These are phyloP conservation scores for Thymelicus sylvestris DNA, from an alignment of 2,888 invertebrate species.

Conservation along the genomic window DNA sequence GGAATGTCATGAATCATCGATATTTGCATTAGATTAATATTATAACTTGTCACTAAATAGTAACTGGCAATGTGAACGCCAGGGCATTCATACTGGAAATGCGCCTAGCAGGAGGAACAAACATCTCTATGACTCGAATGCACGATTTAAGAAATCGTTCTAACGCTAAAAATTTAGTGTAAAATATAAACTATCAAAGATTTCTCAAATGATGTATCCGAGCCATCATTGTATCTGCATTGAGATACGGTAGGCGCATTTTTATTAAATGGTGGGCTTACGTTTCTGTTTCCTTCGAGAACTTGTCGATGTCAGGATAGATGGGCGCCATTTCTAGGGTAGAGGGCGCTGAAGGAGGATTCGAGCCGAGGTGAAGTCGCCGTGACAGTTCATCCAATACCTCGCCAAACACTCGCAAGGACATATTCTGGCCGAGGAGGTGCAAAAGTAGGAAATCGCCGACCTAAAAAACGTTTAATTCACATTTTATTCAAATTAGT, in stretches of 20 bases:
- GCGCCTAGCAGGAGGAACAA: slow-evolving; percentile 29
- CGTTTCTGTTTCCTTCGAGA: slow-evolving; percentile 93
- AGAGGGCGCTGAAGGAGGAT: slow-evolving; percentile 94
- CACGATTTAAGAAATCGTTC: slow-evolving; percentile 46
- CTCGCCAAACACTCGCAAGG: slow-evolving; percentile 91
- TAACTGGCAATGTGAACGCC: slow-evolving; percentile 24
- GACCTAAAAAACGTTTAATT: slow-evolving; percentile 82
- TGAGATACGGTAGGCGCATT: slow-evolving; percentile 39
- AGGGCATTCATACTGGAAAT: slow-evolving; percentile 16
- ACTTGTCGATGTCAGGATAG: slow-evolving; percentile 91
- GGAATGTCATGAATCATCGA: slow-evolving; percentile 61
- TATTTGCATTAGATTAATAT: slow-evolving; percentile 42
- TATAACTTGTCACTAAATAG: slow-evolving; percentile 27
- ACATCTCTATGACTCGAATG: slow-evolving; percentile 43
- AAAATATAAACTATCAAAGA: slow-evolving; percentile 29
- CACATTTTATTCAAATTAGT: neutral
- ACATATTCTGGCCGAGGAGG: slow-evolving; percentile 94
- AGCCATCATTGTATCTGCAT: slow-evolving; percentile 40
- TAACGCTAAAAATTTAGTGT: slow-evolving; percentile 26
- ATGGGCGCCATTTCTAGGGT: slow-evolving; percentile 94
- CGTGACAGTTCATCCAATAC: slow-evolving; percentile 91
- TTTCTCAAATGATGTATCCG: slow-evolving; percentile 46
- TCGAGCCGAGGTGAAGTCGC: slow-evolving; percentile 88
- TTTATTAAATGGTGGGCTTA: slow-evolving; percentile 68
- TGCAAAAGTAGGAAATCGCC: slow-evolving; percentile 94